Base-by-base conservation (phyloP, 2,797 vertebrate genomes). In the Hydrophis major region DNA sequence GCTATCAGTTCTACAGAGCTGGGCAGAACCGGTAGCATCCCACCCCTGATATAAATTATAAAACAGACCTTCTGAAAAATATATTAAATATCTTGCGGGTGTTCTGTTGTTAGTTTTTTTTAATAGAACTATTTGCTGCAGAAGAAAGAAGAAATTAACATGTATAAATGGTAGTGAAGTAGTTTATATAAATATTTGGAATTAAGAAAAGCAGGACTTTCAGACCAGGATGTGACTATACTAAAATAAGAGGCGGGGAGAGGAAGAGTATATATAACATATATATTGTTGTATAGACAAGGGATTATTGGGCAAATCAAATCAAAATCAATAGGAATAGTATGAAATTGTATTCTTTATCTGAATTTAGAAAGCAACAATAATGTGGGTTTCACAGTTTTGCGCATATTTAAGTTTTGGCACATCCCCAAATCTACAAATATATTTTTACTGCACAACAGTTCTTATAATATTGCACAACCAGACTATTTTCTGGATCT, bases 391-490 rank as follows among this genome's bases (percentile, higher is more conserved):
- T 22, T 2, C 0, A 18, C 66, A 94, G 63, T 6, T 11, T 90
- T 93, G 37, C 0, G 0, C 20, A 16, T 0, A 16, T 16, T 88
- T 55, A 61, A 37, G 56, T 12, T 74, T 89, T 69, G 88, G 47
- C 92, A 74, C 66, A 56, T 57, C 28, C 93, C 92, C 55, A 63
- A 89, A 53, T 0, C 22, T 0, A 0, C 86, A 61, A 96, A 91
- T 93, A 93, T 94, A 92, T 50, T 83, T 83, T 83, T 22, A 61
- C 32, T 89, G 88, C 32, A 94, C 94, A 74, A 53, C 56, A 95
- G 91, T 28, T 95, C 88, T 86, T 63, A 50, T 10, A 20, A 37
- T 90, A 3, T 1, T 0, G 32, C 63, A 91, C 47, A 2, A 2
- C 4, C 78, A 89, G 4, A 20, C 66, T 87, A 55, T 92, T 61